A percentile compares a stretch with the other conserved stretches of the same genome.
phyloP scores from a whole-genome alignment of 2,888 invertebrate genomes.

The Anaspis maculata region DNA sequence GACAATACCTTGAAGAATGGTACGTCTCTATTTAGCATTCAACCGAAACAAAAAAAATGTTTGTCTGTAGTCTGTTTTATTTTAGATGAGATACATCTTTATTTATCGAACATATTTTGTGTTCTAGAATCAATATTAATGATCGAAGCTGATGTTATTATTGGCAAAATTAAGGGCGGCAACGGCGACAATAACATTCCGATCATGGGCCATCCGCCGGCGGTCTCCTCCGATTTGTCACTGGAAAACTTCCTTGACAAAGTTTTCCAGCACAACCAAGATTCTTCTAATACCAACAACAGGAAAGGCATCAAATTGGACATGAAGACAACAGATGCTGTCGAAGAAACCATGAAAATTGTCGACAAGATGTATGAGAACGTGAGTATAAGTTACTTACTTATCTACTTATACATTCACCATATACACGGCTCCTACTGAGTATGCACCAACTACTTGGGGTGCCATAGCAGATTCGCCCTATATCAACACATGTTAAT shows the following conservation, averaged over 20 bases:
- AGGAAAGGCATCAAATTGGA: slow-evolving; percentile 79
- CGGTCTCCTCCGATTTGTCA: slow-evolving; percentile 61
- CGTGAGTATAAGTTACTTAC: too few relatives aligned
- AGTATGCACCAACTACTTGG: too few relatives aligned
- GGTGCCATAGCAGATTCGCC: too few relatives aligned
- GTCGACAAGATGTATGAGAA: too few relatives aligned
- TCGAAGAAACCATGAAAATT: slow-evolving; percentile 50
- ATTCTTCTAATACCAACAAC: slow-evolving; percentile 44
- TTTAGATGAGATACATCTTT: too few relatives aligned
- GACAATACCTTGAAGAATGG: slow-evolving; percentile 53
- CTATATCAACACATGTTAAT: too few relatives aligned
- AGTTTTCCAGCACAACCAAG: slow-evolving; percentile 44
- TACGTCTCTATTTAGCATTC: slow-evolving; percentile 23
- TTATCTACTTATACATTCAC: too few relatives aligned
- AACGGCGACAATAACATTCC: slow-evolving; percentile 49
- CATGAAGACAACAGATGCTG: slow-evolving; percentile 74
- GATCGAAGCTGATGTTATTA: slow-evolving; percentile 78
- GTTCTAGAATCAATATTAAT: too few relatives aligned
- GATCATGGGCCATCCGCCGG: slow-evolving; percentile 83
- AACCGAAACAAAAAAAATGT: too few relatives aligned
- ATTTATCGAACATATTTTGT: too few relatives aligned
- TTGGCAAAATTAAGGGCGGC: slow-evolving; percentile 54
- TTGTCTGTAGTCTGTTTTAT: too few relatives aligned
- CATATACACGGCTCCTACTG: too few relatives aligned
- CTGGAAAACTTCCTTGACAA: slow-evolving; percentile 58